Evolutionary conservation across 2,888 invertebrate genomes (phyloP).

Genomic region (Thereva nobilitata): DNA sequence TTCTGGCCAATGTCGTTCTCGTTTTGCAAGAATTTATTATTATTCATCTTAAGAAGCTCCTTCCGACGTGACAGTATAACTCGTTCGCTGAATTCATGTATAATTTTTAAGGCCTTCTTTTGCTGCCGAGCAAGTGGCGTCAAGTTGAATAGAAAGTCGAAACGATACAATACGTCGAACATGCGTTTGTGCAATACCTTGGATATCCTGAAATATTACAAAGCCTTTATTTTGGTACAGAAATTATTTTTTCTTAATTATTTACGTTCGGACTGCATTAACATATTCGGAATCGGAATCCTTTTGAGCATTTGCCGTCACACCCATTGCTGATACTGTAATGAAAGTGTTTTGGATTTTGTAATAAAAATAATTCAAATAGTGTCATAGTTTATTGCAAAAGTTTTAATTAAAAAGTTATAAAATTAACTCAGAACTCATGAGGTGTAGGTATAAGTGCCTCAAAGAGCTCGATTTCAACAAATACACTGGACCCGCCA

Average conservation of each 20-base stretch:
- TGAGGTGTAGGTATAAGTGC: no score
- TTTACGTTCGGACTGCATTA: constrained; percentile 71
- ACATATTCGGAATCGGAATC: constrained; percentile 73
- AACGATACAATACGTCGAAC: constrained; percentile 55
- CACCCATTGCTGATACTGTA: constrained; percentile 85
- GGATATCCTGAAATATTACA: constrained; percentile 48
- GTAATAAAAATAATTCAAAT: no score
- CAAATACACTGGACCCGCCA: no score
- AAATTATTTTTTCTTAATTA: background rate
- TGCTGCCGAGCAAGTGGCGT: constrained; percentile 64
- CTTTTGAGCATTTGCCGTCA: constrained; percentile 71
- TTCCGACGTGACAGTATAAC: constrained; percentile 61
- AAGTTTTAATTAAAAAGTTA: no score
- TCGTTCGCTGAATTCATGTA: constrained; percentile 62
- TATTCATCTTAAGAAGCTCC: constrained; percentile 46
- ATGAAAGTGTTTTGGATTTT: background rate
- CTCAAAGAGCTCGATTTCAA: no score
- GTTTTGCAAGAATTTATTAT: background rate
- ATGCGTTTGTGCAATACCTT: constrained; percentile 55
- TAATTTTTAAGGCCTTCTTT: constrained; percentile 57
- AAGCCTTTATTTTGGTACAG: no score
- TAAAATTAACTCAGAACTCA: no score
- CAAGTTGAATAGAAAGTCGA: constrained; percentile 57
- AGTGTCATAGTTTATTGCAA: no score
- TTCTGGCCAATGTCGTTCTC: constrained; percentile 58